Evolutionary conservation across 2,888 invertebrate genomes (phyloP), one percentile per base, ranked within the genome.

Genomic region (Pyralis farinalis): DNA sequence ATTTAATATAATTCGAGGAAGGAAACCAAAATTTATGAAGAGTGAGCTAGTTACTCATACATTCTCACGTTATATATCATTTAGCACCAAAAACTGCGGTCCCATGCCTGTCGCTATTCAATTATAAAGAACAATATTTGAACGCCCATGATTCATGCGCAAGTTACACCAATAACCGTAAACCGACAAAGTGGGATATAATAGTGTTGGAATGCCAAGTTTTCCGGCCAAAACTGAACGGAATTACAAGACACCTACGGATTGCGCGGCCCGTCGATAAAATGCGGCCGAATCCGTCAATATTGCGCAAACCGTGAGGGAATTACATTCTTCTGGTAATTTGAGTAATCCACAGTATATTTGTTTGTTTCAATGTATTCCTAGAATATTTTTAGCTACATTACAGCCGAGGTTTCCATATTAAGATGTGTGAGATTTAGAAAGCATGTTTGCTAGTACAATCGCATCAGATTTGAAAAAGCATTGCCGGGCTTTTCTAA

Each of bases 171-270:
- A 57, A 49, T 63, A 64, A 63, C 60, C 45, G 55, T 55, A 51
- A 60, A 58, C 54, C 50, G 47, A 48, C 57, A 56, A 58, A 59
- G 52, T 53, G 48, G 50, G 53, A 55, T 56, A 59, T 55, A 55
- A 55, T 67, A 59, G 51, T 45, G 51, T 51, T 45, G 71, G 73
- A 57, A 78, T 73, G 68, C 55, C 32, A 43, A 53, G 53, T 49
- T 66, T 74, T 75, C 78, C 76, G 75, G 67, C 46, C 57, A 41
- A 59, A 67, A 49, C 47, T 49, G 49, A 59, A 53, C 22, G 4
- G 28, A 28, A 30, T 37, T 37, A 37, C 28, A 35, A 35, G 31
- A 20, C 32, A 12, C 31, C 31, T 31, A 31, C 32, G 38, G 12
- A 32, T 32, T 38, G 36, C 36, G 29, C 16, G 29, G 29, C 9